These are phyloP conservation scores for Naso thynnoides DNA, from an alignment of 2,797 vertebrate genomes.

Conservation along the genomic window DNA sequence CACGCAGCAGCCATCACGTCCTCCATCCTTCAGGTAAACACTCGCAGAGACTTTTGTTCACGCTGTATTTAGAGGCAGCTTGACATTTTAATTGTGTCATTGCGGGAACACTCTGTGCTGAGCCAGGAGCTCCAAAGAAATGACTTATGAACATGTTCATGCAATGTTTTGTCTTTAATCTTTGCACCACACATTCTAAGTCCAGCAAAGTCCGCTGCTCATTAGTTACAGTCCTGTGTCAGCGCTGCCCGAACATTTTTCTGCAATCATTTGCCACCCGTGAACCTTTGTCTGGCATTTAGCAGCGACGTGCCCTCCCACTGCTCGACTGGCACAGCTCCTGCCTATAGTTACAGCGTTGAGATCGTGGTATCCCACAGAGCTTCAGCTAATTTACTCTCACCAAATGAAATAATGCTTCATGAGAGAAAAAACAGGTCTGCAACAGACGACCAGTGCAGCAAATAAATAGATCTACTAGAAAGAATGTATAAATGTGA, in stretches of 20 bases:
- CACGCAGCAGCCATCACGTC: no score
- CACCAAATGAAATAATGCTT: conserved; percentile 25
- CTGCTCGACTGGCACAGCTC: conserved; percentile 30
- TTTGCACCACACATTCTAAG: background rate
- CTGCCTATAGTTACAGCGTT: conserved; percentile 27
- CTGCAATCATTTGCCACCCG: conserved; percentile 43
- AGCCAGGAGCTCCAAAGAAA: no score
- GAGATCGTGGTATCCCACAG: conserved; percentile 27
- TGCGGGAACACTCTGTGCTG: no score
- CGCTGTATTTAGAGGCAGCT: no score
- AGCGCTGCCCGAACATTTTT: conserved; percentile 19
- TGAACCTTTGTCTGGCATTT: conserved; percentile 56
- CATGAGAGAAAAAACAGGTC: no score
- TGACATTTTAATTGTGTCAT: no score
- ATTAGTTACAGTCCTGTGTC: conserved; percentile 29
- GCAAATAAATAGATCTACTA: background rate
- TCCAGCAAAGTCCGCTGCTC: conserved; percentile 13
- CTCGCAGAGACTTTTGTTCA: no score
- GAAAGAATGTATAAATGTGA: no score
- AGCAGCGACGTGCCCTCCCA: conserved; percentile 40
- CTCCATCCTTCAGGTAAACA: no score
- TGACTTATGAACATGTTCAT: no score
- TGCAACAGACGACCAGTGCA: background rate
- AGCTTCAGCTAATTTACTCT: conserved; percentile 47
- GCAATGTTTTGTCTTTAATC: no score